phyloP scores from a whole-genome alignment of 1,140 invertebrate genomes.

The Rhagoletis pomonella region DNA sequence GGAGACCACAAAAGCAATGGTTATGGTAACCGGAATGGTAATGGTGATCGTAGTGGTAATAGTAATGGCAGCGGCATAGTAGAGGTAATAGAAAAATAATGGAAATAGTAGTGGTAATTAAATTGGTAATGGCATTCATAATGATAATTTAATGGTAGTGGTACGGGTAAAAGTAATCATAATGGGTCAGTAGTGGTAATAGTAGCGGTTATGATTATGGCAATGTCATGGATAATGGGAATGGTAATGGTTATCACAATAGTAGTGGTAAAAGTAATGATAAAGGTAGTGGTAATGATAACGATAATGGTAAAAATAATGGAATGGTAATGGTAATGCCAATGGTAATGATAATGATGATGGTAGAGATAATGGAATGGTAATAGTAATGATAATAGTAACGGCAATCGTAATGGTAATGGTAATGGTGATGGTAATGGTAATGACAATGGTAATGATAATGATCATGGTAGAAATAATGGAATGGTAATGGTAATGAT shows the following conservation, averaged over 20 bases:
- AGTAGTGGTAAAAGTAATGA: no score
- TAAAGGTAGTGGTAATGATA: neutral
- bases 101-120: neutral
- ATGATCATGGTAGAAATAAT: neutral
- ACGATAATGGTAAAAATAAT: neutral
- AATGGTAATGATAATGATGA: neutral
- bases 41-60: neutral
- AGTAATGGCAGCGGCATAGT: neutral
- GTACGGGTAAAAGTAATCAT: neutral
- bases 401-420: neutral
- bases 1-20: neutral
- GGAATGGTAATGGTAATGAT: neutral
- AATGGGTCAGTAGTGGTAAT: neutral
- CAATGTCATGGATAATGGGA: no score
- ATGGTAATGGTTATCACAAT: no score
- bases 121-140: neutral
- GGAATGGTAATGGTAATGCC: neutral
- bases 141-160: neutral
- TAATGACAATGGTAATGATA: neutral
- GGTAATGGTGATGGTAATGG: neutral
- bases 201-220: no score
- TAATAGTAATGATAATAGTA: neutral
- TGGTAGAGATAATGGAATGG: neutral
- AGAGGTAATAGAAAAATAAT: neutral
- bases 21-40: neutral